A percentile compares a stretch with the other conserved stretches of the same genome.
Conservation (phyloP, 2,888 invertebrate genomes). For the Encarsia formosa region DNA sequence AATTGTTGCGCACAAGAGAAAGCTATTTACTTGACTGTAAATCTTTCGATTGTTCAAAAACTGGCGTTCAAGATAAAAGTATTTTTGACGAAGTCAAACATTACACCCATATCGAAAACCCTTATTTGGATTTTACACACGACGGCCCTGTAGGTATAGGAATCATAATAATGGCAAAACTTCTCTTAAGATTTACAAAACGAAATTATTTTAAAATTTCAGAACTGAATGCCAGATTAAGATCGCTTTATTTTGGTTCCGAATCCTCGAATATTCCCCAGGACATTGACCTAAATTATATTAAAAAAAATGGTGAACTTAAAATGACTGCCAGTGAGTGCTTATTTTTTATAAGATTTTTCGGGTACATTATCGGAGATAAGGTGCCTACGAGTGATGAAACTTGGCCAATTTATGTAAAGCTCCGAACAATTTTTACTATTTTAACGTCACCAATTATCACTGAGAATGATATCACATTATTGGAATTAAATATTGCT, state of each 20-base stretch:
- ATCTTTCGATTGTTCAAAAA: not conserved
- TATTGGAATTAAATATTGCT: constrained; percentile 1
- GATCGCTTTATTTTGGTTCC: not conserved
- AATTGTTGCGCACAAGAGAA: not conserved
- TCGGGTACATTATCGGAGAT: not conserved
- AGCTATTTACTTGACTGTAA: not conserved
- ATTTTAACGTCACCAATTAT: constrained; percentile 3
- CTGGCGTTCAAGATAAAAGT: not conserved
- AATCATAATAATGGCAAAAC: not conserved
- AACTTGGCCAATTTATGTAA: constrained; percentile 13
- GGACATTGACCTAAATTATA: not conserved
- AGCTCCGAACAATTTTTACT: constrained; percentile 9
- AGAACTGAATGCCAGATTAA: not conserved
- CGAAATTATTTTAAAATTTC: not conserved
- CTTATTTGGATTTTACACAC: not conserved
- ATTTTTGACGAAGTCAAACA: not conserved
- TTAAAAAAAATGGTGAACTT: not conserved
- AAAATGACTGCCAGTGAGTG: not conserved
- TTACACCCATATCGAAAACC: not conserved
- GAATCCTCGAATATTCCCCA: not conserved
- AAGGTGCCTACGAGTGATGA: not conserved
- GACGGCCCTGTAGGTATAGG: not conserved
- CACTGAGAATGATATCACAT: not conserved
- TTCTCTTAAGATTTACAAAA: not conserved
- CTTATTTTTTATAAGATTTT: not conserved